These are phyloP conservation scores for Tragopan temminckii DNA, from an alignment of 2,797 vertebrate genomes.

Conservation along the genomic window DNA sequence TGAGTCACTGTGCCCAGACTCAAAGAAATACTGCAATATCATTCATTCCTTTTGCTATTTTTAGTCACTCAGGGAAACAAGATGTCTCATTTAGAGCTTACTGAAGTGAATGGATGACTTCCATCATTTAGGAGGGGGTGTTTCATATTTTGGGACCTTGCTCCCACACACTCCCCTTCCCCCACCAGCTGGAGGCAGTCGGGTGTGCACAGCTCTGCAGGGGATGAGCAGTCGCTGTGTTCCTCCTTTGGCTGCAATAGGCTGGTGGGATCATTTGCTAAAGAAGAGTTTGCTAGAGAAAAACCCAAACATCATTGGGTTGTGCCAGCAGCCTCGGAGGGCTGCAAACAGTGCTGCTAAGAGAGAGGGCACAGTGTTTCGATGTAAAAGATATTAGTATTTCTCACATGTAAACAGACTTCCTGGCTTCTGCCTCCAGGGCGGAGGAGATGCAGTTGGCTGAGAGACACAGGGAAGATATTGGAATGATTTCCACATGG, in stretches of 20 bases:
- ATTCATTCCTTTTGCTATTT: background rate
- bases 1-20: background rate
- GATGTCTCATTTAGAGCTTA: background rate
- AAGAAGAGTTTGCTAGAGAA: background rate
- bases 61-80: background rate
- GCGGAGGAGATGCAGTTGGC: background rate
- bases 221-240: background rate
- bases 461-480: background rate
- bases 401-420: background rate
- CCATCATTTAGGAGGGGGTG: background rate
- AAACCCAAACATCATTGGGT: background rate
- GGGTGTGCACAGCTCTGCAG: background rate
- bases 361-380: fast-evolving
- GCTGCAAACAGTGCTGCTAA: background rate
- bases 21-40: background rate
- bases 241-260: background rate
- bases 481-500: background rate
- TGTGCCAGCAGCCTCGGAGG: background rate
- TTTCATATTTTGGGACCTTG: background rate
- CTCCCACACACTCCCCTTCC: background rate
- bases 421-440: background rate
- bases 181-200: background rate
- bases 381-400: background rate
- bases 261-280: background rate
- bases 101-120: background rate